A percentile compares a stretch with the other conserved stretches of the same genome.
These are phyloP conservation scores for Danio tinwini DNA, from an alignment of 2,797 vertebrate genomes.

Conservation along the genomic window DNA sequence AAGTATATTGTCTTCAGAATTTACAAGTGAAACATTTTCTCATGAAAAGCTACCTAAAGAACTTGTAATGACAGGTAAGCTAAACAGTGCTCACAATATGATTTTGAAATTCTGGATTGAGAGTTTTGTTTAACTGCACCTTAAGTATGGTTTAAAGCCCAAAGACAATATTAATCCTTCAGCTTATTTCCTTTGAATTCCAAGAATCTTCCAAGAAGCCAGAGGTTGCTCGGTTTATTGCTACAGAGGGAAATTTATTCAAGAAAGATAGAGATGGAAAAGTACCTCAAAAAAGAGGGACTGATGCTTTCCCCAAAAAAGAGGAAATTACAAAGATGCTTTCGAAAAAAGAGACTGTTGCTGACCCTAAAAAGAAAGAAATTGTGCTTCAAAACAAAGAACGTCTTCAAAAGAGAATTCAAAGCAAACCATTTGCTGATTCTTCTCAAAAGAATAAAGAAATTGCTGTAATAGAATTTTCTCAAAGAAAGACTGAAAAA, in stretches of 20 bases:
- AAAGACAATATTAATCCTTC: background rate
- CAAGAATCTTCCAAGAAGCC: slow-evolving; percentile 72
- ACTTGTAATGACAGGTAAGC: slow-evolving; percentile 20
- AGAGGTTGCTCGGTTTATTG: slow-evolving; percentile 61
- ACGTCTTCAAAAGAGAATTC: background rate
- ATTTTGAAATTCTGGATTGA: background rate
- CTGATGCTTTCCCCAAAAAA: slow-evolving; percentile 3
- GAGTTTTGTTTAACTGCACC: background rate
- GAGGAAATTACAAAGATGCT: background rate
- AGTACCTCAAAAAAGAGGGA: slow-evolving; percentile 31
- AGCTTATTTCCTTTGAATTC: slow-evolving; percentile 78
- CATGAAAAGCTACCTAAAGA: background rate
- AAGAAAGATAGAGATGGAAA: slow-evolving; percentile 50
- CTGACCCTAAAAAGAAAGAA: background rate
- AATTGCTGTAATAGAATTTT: too few relatives aligned
- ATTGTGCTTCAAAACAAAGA: background rate
- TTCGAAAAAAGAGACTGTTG: background rate
- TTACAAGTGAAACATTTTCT: slow-evolving; percentile 1
- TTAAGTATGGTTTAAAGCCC: background rate
- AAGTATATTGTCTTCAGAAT: background rate
- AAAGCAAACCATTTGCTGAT: background rate
- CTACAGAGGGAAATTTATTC: slow-evolving; percentile 66
- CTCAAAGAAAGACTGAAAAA: background rate
- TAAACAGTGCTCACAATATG: background rate
- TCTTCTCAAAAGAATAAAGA: slow-evolving; percentile 24